Conservation (phyloP, 2,797 vertebrate genomes). For the Micrastur ruficollis region DNA sequence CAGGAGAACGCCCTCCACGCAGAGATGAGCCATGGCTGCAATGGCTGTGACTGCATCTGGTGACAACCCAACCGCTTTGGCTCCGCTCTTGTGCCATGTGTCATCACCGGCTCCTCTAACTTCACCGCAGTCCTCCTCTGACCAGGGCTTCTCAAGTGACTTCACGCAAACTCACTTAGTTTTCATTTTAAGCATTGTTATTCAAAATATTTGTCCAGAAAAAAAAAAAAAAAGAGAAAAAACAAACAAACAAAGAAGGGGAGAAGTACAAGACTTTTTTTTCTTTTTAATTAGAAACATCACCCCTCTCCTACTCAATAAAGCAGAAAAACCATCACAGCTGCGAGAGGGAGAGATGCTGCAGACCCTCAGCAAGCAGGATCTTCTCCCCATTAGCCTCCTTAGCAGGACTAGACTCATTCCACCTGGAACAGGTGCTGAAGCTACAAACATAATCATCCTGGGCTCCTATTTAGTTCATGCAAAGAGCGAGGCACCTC, state of each 20-base stretch:
- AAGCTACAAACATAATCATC: background rate
- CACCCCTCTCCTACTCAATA: background rate
- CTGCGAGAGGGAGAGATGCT: background rate
- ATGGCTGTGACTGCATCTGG: background rate
- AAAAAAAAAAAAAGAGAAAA: background rate
- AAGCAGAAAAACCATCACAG: background rate
- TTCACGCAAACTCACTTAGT: background rate
- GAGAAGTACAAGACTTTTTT: background rate
- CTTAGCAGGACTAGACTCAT: background rate
- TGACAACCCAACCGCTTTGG: background rate
- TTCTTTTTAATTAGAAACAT: constrained; percentile 39
- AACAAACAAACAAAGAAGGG: constrained; percentile 7
- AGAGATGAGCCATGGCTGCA: background rate
- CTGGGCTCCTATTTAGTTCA: background rate
- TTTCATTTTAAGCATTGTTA: background rate
- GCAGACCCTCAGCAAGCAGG: background rate
- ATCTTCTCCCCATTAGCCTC: background rate
- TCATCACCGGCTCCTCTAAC: constrained; percentile 26
- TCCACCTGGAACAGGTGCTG: background rate
- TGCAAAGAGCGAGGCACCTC: background rate
- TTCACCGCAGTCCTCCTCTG: background rate
- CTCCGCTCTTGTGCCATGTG: constrained; percentile 21
- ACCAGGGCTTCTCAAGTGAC: background rate
- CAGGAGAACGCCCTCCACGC: background rate
- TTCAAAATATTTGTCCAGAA: background rate